Base-by-base conservation (phyloP, 2,113 vertebrate genomes). In the Pangasianodon gigas region DNA sequence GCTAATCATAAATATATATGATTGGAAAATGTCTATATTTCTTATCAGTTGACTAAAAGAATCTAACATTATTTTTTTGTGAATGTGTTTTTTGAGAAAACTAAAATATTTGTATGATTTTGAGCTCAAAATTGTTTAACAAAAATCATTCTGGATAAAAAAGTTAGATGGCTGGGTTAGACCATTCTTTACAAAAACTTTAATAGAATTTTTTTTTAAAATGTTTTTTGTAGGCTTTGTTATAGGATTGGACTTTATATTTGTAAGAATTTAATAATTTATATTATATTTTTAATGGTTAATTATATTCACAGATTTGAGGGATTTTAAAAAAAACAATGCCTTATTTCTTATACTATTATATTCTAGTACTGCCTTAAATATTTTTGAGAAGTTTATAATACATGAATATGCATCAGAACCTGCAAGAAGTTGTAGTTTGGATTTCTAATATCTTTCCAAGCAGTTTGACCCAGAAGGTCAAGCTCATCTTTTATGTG, bases 401-500 rank as follows among this genome's bases (percentile, higher is more conserved):
- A n/a, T 1, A 58, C 24, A 84, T 60, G 32, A 62, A 62, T 84
- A 84, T 62, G 24, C 41, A 87, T 46, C 3, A 79, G 19, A 82
- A 88, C 46, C 3, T 81, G 58, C 44, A 65, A 81, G 29, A 67
- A 67, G 19, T 67, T 88, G 2, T 65, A 52, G 74, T 48, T 62
- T 60, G 24, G 41, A 19, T 81, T 81, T 67, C 60, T 52, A 69
- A 69, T 69, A 48, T 48, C 46, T 32, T 46, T 62, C 6, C 21
- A 44, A 62, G 82, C 54, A 79, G 56, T 80, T 79, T 79, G 86
- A 80, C 86, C 74, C 54, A 80, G 56, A 87, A n/a, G 52, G 74
- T 87, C 74, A 80, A 60, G 24, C 37, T 84, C 82, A 84, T 84
- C 8, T 60, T 62, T 84, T 62, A 84, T 84, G 82, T 84, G 56